Evolutionary conservation across 2,113 vertebrate species (phyloP).

Genomic region (Gopherus evgoodei): DNA sequence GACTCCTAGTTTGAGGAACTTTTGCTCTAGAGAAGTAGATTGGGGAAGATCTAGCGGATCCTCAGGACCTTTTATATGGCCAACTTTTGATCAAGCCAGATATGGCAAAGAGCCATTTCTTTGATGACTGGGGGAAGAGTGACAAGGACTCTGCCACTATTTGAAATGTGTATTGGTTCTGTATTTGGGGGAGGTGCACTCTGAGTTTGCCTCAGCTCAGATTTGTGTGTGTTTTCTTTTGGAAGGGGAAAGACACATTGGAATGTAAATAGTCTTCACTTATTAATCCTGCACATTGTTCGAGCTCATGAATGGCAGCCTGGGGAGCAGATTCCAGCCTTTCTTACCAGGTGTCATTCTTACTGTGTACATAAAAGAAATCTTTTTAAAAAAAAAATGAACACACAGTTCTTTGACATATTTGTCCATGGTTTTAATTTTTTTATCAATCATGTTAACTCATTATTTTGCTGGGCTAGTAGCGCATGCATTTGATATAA

Average conservation of each 20-base stretch:
- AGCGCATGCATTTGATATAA: neutral
- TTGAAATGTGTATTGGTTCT: neutral
- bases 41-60: neutral
- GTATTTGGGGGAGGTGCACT: neutral
- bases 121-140: neutral
- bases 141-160: neutral
- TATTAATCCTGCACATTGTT: constrained; percentile 29
- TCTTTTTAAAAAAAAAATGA: neutral
- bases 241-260: constrained; percentile 47
- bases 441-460: neutral
- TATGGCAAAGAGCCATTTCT: neutral
- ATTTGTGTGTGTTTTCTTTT: constrained; percentile 55
- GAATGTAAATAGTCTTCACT: constrained; percentile 45
- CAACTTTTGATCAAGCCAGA: neutral
- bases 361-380: constrained; percentile 17
- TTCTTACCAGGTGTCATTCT: constrained; percentile 53
- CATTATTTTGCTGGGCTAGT: neutral
- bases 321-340: constrained; percentile 28
- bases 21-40: too few relatives aligned
- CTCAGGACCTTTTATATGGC: neutral
- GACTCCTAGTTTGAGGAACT: too few relatives aligned
- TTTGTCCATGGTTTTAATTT: neutral
- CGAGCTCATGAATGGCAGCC: constrained; percentile 34
- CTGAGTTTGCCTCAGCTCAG: neutral
- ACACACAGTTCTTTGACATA: neutral